Evolutionary conservation across 2,888 invertebrate genomes (phyloP), one percentile per base, ranked within the genome.

Genomic region (Polietes domitor): DNA sequence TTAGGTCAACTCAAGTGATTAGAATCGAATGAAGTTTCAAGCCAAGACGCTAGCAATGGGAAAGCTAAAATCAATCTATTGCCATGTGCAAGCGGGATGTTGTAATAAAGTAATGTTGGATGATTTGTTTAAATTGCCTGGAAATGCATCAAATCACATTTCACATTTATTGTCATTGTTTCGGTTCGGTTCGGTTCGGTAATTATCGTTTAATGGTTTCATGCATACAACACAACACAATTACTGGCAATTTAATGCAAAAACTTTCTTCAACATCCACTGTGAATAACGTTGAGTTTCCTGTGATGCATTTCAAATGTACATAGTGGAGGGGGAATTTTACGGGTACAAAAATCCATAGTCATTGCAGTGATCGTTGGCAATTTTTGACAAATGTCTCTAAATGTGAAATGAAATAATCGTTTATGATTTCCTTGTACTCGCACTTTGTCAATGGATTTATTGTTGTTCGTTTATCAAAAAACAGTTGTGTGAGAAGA

Each of bases 381-480:
- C 2, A 41, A 41, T 41, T 65, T 65, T 61, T n/a, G n/a, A 9
- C 17, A 63, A 37, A 63, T 63, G 15, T 9, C 4, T 32, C 32
- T 7, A 3, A 32, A 7, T 32, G 19, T 19, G 2, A 26, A 26
- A 58, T 58, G 41, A 65, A 41, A 65, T 68, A 68, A 43, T 43
- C 43, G 41, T 37, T 41, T 68, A 24, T 68, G 43, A 68, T 68
- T 68, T 68, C 68, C 68, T 43, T 68, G 68, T 68, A 68, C 24
- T 68, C 43, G 41, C 21, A 68, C 24, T 68, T 37, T 32, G 32
- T 37, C 43, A 68, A 43, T 68, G 68, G 43, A 43, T 43, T 28
- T 21, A n/a, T 37, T 37, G 37, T 37, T 10, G 37, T 68, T 65
- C 17, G 15, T 61, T 10, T 4, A 28, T n/a, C 61, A 17, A 5